Evolutionary conservation across 2,797 vertebrate genomes (phyloP).

Genomic region (Gambusia yucatana): DNA sequence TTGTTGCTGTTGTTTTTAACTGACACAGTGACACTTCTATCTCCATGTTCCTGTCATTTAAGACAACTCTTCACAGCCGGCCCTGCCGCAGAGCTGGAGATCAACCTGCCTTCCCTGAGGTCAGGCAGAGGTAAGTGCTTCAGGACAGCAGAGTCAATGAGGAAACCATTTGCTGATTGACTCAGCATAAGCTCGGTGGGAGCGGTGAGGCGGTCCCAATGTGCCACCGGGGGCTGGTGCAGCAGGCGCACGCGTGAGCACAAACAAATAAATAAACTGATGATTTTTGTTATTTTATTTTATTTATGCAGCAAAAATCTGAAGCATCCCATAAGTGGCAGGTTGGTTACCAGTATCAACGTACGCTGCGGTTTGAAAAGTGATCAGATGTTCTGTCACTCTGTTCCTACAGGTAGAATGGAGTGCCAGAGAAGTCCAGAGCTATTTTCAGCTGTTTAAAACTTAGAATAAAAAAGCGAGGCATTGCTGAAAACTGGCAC

Average conservation of each 20-base stretch:
- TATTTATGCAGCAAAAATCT: not conserved
- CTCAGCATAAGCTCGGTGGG: slow-evolving; percentile 17
- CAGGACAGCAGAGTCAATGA: slow-evolving; percentile 5
- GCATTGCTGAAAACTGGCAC: no score
- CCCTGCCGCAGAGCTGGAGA: not conserved
- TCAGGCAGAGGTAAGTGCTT: slow-evolving; percentile 31
- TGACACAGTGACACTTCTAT: not conserved
- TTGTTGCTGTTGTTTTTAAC: not conserved
- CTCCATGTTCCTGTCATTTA: not conserved
- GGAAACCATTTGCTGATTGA: slow-evolving; percentile 39
- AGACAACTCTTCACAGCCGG: not conserved
- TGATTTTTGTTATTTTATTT: not conserved
- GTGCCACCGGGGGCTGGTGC: not conserved
- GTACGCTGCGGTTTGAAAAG: not conserved
- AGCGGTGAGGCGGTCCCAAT: not conserved
- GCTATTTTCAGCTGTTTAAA: not conserved
- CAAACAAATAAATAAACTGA: not conserved
- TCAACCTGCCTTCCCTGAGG: slow-evolving; percentile 17
- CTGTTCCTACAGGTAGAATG: not conserved
- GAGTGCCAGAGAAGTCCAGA: not conserved
- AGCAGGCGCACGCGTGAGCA: not conserved
- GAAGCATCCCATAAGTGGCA: not conserved
- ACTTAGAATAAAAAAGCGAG: not conserved
- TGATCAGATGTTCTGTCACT: not conserved
- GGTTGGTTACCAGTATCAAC: not conserved